Evolutionary conservation across 35 echinoderm and acorn worm species (phyloP).

Genomic region (Heliocidaris erythrogramma): DNA sequence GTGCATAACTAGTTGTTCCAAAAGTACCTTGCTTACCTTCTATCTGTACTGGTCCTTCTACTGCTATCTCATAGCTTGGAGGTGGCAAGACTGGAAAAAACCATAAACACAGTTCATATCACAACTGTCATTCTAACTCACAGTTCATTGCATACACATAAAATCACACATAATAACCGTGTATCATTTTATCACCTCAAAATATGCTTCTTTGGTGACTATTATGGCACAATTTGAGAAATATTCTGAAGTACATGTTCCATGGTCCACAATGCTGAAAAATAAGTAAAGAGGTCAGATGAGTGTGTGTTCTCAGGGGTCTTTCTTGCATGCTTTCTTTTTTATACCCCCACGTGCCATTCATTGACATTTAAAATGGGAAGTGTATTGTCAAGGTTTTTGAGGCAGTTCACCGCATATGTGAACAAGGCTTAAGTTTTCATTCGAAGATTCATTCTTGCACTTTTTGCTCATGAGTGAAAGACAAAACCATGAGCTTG

Average conservation of each 20-base stretch:
- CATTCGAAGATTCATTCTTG: no score
- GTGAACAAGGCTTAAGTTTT: no score
- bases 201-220: background rate
- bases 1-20: constrained; percentile 26
- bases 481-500: no score
- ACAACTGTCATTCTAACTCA: background rate
- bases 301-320: no score
- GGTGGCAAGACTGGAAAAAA: background rate
- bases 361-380: no score
- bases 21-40: constrained; percentile 11
- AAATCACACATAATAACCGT: background rate
- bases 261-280: no score
- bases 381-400: no score
- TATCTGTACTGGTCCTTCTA: background rate
- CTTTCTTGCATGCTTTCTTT: no score
- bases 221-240: background rate
- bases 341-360: no score
- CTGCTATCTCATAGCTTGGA: constrained; percentile 26
- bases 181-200: background rate
- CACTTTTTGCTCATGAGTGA: no score
- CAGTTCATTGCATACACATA: background rate
- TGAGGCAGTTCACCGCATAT: no score
- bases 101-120: background rate
- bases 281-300: no score
- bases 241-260: background rate